These are phyloP conservation scores for Saccopteryx leptura DNA, from an alignment of 2,113 vertebrate species.

Conservation along the genomic window DNA sequence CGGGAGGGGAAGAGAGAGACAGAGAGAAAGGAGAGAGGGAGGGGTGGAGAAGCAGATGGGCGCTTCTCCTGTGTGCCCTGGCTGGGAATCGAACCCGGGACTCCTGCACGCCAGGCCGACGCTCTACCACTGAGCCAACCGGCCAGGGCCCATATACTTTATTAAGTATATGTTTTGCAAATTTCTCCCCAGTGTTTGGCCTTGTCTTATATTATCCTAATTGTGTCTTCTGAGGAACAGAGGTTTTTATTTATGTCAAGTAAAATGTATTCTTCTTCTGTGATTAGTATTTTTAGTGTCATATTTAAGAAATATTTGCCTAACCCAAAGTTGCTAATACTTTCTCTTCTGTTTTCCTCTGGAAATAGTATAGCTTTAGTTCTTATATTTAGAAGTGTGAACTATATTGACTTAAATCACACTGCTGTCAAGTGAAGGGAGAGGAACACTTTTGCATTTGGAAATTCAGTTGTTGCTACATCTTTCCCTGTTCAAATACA, in stretches of 20 bases:
- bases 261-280: not conserved
- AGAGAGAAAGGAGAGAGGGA: no score
- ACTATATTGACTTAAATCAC: not conserved
- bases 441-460: not conserved
- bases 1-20: no score
- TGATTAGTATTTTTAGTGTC: not conserved
- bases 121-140: no score
- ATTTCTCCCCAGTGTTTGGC: not conserved
- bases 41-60: no score
- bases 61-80: no score
- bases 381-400: not conserved
- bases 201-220: conserved; percentile 29
- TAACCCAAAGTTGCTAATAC: not conserved
- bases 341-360: conserved; percentile 14
- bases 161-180: not conserved
- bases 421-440: not conserved
- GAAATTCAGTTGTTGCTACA: not conserved
- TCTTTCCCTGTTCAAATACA: not conserved
- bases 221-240: not conserved
- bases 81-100: no score
- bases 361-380: not conserved
- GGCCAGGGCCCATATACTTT: not conserved
- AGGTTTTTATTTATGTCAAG: not conserved
- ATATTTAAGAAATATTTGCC: not conserved
- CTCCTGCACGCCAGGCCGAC: no score